Evolutionary conservation across 30 jellyfish, hydroid and myxozoan species (phyloP), one percentile per base, ranked within the genome.

Genomic region (Hydra vulgaris): DNA sequence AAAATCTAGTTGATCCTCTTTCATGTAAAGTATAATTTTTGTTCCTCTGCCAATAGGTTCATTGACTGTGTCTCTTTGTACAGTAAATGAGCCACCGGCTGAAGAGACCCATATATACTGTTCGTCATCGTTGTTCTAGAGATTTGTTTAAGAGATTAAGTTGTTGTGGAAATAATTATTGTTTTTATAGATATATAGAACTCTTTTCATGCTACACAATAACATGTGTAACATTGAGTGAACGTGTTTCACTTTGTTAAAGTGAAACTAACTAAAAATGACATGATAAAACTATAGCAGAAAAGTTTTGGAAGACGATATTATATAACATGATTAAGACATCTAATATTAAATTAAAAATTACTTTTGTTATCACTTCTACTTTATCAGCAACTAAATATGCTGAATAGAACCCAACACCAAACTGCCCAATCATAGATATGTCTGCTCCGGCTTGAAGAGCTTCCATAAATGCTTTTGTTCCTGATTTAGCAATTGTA

Each of bases 41-140:
- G 99, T 94, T 22, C 99, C 99, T 8, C 99, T 95, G 17, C 96
- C 99, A 18, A 93, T 77, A 25, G 96, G 96, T 81, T 93, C 99
- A 71, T 86, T 86, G 15, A 78, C 88, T 18, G 99, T 93, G 88
- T 93, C 99, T 25, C 88, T 73, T 54, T 72, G 83, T 26, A 93
- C 97, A 23, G 99, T 87, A 83, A 93, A 93, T 1, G 99, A 87
- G 21, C 99, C 99, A 25, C 96, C 96, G 18, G 99, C 99, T 8
- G 99, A 79, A 0, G 99, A 93, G 25, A 76, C 89, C 99, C 99
- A 93, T 54, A 93, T 87, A 85, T 93, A 88, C 74, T 93, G 99
- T 54, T 93, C 99, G 71, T 93, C 99, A 82, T 93, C 99, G 87
- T 93, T 88, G 92, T 93, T 87, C 86, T 82, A 26, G 53, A 21